These are phyloP conservation scores for Aricia artaxerxes DNA, from an alignment of 2,888 invertebrate genomes.

Conservation along the genomic window DNA sequence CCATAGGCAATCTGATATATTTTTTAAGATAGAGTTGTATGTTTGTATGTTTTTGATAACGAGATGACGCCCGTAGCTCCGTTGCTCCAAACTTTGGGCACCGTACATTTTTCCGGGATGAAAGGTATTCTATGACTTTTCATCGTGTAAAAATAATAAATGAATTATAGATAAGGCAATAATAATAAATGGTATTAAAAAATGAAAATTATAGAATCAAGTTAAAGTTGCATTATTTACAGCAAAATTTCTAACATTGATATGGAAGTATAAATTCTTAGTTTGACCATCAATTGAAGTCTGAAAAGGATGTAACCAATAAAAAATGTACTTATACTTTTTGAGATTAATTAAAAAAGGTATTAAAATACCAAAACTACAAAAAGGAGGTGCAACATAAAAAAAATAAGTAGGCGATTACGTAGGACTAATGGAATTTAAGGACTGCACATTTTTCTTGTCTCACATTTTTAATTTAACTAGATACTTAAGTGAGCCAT, in stretches of 20 bases:
- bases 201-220: slow-evolving; percentile 89
- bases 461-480: slow-evolving; percentile 4
- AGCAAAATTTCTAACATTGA: slow-evolving; percentile 67
- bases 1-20: neutral
- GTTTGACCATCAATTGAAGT: no score
- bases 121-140: no score
- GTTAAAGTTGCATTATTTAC: slow-evolving; percentile 87
- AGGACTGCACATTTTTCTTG: neutral
- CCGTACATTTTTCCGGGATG: no score
- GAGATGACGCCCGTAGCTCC: no score
- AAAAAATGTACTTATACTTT: no score
- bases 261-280: no score
- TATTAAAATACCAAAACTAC: no score
- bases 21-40: neutral
- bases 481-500: neutral
- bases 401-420: neutral
- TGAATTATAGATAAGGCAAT: slow-evolving; percentile 82
- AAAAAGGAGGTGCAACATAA: no score
- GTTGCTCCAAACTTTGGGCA: no score
- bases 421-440: neutral
- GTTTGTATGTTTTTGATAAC: neutral
- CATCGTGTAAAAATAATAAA: slow-evolving; percentile 81
- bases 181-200: slow-evolving; percentile 86
- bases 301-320: no score
- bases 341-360: no score